Percentiles rank a stretch among this genome's conserved stretches.
phyloP scores from a whole-genome alignment of 2,888 invertebrate species.

The Amiota minor region DNA sequence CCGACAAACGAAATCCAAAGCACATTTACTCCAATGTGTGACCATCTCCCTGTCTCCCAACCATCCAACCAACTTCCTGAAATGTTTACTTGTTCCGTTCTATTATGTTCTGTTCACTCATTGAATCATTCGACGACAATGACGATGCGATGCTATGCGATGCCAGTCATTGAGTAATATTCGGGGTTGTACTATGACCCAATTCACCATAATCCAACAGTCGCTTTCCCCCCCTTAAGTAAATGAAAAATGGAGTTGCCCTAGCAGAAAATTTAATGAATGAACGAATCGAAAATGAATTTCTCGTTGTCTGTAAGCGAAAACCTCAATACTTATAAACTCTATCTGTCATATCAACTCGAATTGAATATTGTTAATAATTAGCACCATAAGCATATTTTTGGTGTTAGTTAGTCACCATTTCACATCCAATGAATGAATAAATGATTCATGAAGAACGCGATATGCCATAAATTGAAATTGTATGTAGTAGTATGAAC shows the following conservation, averaged over 20 bases:
- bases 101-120: neutral
- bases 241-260: slow-evolving; percentile 9
- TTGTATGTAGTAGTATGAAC: too few relatives aligned
- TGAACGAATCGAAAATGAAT: neutral
- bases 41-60: too few relatives aligned
- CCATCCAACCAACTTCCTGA: too few relatives aligned
- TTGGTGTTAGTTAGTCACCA: neutral
- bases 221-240: neutral
- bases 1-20: neutral
- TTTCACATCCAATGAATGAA: neutral
- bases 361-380: too few relatives aligned
- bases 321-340: too few relatives aligned
- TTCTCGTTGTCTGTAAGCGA: too few relatives aligned
- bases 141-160: neutral
- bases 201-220: slow-evolving; percentile 2
- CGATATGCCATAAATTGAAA: too few relatives aligned
- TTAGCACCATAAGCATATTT: too few relatives aligned
- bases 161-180: neutral
- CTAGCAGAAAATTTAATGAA: neutral
- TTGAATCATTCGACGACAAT: neutral
- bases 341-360: too few relatives aligned
- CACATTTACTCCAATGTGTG: neutral
- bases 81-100: too few relatives aligned
- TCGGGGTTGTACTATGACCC: slow-evolving; percentile 21
- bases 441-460: neutral